Conservation (phyloP, 2,797 vertebrate species). For the Loris lydekkerianus region DNA sequence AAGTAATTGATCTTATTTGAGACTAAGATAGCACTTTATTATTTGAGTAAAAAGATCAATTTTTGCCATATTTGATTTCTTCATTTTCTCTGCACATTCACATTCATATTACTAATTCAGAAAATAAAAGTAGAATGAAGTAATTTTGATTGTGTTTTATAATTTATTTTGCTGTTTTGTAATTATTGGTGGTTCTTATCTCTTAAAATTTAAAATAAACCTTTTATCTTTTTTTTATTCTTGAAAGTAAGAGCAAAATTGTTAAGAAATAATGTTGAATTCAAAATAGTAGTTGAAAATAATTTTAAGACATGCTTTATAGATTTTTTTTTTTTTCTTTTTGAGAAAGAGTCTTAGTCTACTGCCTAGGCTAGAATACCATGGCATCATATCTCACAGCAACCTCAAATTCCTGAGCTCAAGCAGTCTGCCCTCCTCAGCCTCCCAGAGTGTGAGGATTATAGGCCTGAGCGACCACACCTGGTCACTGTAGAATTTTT, state of each 20-base stretch:
- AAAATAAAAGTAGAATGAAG: conserved; percentile 27
- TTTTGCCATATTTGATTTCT: conserved; percentile 38
- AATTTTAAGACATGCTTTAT: not conserved
- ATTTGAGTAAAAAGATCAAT: conserved; percentile 53
- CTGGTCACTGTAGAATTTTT: not conserved
- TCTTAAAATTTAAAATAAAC: conserved; percentile 33
- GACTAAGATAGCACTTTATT: conserved; percentile 49
- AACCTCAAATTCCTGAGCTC: no score
- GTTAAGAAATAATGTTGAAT: conserved; percentile 22
- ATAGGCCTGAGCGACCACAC: no score
- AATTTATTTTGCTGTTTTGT: not conserved
- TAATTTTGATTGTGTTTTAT: not conserved
- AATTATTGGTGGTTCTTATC: not conserved
- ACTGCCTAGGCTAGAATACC: no score
- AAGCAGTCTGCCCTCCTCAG: no score
- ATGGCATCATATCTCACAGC: no score
- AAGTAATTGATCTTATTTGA: conserved; percentile 56
- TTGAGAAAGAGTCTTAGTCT: no score
- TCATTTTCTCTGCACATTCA: not conserved
- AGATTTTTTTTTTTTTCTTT: not conserved
- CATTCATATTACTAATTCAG: not conserved
- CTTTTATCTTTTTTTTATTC: not conserved
- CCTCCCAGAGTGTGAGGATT: no score
- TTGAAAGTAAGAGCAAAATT: not conserved
- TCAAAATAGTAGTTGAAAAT: conserved; percentile 25